Evolutionary conservation across 2,797 vertebrate genomes (phyloP).

Genomic region (Lepilemur ruficaudatus): DNA sequence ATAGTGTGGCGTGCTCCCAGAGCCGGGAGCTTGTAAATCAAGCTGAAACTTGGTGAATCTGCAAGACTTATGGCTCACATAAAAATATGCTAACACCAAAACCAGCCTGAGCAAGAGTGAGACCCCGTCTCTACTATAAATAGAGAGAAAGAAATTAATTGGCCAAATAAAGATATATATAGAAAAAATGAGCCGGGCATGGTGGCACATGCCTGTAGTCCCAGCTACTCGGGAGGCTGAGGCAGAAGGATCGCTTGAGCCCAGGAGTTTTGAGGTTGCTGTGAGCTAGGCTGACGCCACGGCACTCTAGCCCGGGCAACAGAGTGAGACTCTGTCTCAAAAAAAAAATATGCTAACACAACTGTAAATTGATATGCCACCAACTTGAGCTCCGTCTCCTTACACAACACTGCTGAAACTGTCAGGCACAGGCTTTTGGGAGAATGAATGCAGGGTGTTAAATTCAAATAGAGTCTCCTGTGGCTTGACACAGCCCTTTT

Average conservation of each 20-base stretch:
- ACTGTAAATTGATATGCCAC: background rate
- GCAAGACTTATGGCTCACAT: background rate
- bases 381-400: background rate
- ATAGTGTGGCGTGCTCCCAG: background rate
- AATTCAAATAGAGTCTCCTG: background rate
- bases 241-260: too few relatives aligned
- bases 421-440: background rate
- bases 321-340: too few relatives aligned
- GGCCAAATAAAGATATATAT: too few relatives aligned
- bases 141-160: too few relatives aligned
- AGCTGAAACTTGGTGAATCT: background rate
- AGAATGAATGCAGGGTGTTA: background rate
- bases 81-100: background rate
- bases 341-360: background rate
- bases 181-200: too few relatives aligned
- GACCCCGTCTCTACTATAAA: too few relatives aligned
- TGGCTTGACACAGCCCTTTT: background rate
- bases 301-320: too few relatives aligned
- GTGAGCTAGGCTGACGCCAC: too few relatives aligned
- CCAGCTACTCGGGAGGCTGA: too few relatives aligned
- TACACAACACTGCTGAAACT: background rate
- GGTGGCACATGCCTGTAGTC: too few relatives aligned
- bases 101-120: too few relatives aligned
- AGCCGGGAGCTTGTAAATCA: background rate
- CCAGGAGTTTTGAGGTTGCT: too few relatives aligned